Conservation (phyloP, 2,113 vertebrate genomes). For the Pipra filicauda region DNA sequence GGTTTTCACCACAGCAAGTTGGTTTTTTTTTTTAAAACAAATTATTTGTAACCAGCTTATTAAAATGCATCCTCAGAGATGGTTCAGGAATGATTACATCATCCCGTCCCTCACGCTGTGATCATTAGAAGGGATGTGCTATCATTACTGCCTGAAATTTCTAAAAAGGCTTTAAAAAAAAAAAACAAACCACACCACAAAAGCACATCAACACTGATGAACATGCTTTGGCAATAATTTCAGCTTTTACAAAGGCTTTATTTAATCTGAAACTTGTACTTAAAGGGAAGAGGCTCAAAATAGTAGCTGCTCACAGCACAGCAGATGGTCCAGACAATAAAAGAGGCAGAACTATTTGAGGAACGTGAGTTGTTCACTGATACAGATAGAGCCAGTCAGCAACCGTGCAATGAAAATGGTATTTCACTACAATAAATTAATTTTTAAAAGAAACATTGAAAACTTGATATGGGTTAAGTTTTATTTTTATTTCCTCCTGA, state of each 20-base stretch:
- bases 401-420: not conserved
- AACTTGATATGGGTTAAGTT: not conserved
- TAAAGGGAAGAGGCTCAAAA: conserved; percentile 42
- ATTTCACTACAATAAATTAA: not conserved
- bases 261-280: conserved; percentile 53
- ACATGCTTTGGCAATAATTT: conserved; percentile 46
- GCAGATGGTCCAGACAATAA: conserved; percentile 62
- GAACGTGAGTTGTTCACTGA: conserved; percentile 37
- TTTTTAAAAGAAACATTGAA: not conserved
- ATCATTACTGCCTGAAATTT: not conserved
- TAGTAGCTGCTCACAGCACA: conserved; percentile 36
- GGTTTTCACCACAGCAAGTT: not conserved
- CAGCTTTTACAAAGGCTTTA: conserved; percentile 53
- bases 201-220: conserved; percentile 22
- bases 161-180: not conserved
- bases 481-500: not conserved
- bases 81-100: not conserved
- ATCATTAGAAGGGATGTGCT: not conserved
- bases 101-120: not conserved
- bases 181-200: not conserved
- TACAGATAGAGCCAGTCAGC: not conserved
- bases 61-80: not conserved
- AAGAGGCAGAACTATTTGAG: conserved; percentile 44
- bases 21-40: not conserved
- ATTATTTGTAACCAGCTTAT: not conserved